Conservation (phyloP, 37 sponge, comb jelly and placozoan genomes). For the Chondrosia reniformis region DNA sequence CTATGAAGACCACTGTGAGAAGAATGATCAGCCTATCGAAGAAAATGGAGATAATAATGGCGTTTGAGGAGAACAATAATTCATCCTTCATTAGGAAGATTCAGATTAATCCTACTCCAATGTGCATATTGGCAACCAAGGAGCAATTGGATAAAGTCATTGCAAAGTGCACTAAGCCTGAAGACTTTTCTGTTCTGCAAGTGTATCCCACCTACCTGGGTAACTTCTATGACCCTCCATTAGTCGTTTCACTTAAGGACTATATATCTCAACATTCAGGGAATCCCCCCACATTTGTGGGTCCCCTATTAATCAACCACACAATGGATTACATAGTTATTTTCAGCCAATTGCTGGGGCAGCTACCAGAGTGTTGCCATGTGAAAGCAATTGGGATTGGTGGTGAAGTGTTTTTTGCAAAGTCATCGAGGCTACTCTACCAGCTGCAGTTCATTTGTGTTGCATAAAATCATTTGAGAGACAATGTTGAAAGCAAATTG, state of each 20-base stretch:
- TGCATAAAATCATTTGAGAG: background rate
- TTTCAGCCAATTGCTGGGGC: background rate
- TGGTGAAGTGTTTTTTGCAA: background rate
- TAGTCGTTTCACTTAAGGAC: background rate
- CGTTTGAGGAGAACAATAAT: background rate
- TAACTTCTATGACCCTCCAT: background rate
- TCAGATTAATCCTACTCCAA: background rate
- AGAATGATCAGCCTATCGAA: too few species aligned
- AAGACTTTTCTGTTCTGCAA: background rate
- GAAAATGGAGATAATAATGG: background rate
- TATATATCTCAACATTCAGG: background rate
- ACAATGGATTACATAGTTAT: background rate
- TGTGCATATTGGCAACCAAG: slow-evolving; percentile 12
- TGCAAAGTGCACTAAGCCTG: background rate
- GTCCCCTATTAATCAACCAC: background rate
- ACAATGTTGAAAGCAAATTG: slow-evolving; percentile 7
- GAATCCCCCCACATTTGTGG: slow-evolving; percentile 9
- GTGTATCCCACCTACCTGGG: slow-evolving; percentile 10
- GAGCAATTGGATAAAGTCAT: slow-evolving; percentile 1
- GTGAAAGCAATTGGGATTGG: slow-evolving; percentile 12
- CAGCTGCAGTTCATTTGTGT: background rate
- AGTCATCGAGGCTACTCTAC: background rate
- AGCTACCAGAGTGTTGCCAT: background rate
- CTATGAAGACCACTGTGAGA: too few species aligned
- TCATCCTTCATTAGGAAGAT: background rate